Conservation (phyloP, 2,797 vertebrate genomes). For the Taeniopygia guttata region DNA sequence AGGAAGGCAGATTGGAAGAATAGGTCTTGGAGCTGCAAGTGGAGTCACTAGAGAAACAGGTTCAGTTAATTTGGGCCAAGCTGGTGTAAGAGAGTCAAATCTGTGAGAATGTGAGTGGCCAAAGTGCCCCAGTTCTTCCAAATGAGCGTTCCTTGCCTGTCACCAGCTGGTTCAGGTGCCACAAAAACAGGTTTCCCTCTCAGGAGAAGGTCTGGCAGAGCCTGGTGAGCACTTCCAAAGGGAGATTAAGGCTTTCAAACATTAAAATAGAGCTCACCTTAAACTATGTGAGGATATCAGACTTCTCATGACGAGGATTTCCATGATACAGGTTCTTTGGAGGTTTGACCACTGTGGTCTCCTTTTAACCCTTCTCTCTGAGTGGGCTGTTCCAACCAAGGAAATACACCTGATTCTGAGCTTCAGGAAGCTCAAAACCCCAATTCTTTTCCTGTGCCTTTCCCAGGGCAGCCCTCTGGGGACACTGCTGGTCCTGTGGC, state of each 20-base stretch:
- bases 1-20: background rate
- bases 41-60: background rate
- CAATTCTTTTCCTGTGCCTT: too few species aligned
- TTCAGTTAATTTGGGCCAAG: background rate
- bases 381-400: background rate
- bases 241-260: background rate
- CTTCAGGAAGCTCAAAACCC: background rate
- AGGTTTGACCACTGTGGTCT: background rate
- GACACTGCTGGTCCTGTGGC: background rate
- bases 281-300: background rate
- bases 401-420: background rate
- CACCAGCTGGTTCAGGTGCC: background rate
- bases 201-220: background rate
- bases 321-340: background rate
- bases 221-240: background rate
- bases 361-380: slow-evolving; percentile 43
- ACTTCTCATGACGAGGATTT: slow-evolving; percentile 1
- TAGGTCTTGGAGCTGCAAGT: background rate
- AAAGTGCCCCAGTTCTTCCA: background rate
- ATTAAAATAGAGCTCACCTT: background rate
- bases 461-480: background rate
- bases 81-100: background rate
- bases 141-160: background rate
- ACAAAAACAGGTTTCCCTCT: background rate
- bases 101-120: background rate